These are phyloP conservation scores for Galbula dea DNA, from an alignment of 2,113 vertebrate species.

Conservation along the genomic window DNA sequence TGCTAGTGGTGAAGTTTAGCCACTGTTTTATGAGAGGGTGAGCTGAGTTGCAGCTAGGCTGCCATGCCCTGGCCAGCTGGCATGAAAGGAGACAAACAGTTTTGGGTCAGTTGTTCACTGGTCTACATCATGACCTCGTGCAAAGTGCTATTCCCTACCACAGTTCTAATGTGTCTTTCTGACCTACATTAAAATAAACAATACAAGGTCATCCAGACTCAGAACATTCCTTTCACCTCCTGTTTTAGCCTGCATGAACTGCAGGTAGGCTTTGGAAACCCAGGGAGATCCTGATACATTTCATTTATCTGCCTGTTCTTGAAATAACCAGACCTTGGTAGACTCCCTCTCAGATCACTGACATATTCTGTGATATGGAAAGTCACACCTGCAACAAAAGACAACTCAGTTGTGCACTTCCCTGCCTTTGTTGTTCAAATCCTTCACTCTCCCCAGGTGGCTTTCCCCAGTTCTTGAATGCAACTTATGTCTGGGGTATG, in stretches of 20 bases:
- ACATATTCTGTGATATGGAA: fast-evolving
- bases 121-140: neutral
- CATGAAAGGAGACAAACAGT: neutral
- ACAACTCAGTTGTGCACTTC: neutral
- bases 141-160: neutral
- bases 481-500: neutral
- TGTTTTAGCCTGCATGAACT: neutral
- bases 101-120: neutral
- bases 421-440: neutral
- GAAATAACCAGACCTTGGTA: neutral
- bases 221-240: neutral
- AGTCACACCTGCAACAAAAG: neutral
- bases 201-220: neutral
- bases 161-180: neutral
- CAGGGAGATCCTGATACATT: neutral
- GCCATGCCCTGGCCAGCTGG: neutral
- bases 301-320: neutral
- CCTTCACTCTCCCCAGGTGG: neutral
- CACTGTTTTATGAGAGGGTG: neutral
- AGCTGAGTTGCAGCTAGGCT: neutral
- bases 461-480: neutral
- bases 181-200: neutral
- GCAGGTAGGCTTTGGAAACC: neutral
- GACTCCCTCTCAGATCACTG: neutral
- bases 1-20: neutral